Conservation (phyloP, 1,140 invertebrate species). For the Thrips palmi region DNA sequence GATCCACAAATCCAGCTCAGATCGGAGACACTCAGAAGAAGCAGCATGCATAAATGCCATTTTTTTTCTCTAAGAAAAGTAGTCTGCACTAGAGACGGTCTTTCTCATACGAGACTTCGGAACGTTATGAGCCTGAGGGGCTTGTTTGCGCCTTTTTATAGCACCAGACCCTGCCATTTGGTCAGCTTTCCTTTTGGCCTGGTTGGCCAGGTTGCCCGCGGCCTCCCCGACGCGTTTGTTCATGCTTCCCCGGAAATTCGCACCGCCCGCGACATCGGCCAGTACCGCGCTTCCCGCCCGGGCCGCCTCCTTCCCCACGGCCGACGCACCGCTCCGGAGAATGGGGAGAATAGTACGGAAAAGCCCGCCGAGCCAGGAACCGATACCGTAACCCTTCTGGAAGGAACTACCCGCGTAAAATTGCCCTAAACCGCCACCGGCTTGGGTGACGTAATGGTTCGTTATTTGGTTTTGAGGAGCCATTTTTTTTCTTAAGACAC, state of each 20-base stretch:
- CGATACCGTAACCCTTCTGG: too few relatives aligned
- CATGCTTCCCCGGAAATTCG: slow-evolving; percentile 14
- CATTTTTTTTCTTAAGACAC: too few relatives aligned
- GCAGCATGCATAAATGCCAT: slow-evolving; percentile 16
- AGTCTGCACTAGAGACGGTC: too few relatives aligned
- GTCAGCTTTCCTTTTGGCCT: too few relatives aligned
- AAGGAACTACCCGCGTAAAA: too few relatives aligned
- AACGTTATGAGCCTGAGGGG: slow-evolving; percentile 4
- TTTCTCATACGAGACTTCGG: slow-evolving; percentile 6
- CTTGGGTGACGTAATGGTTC: too few relatives aligned
- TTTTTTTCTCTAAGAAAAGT: too few relatives aligned
- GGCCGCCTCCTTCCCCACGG: slow-evolving; percentile 17
- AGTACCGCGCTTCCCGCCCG: slow-evolving; percentile 16
- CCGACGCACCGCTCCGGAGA: slow-evolving; percentile 16
- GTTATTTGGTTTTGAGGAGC: too few relatives aligned
- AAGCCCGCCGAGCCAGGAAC: slow-evolving; percentile 18
- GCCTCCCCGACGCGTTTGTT: slow-evolving; percentile 16
- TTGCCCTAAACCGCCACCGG: too few relatives aligned
- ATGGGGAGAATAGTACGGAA: slow-evolving; percentile 19
- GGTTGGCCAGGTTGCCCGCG: too few relatives aligned
- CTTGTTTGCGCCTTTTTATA: too few relatives aligned
- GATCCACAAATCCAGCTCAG: slow-evolving; percentile 25
- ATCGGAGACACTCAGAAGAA: slow-evolving; percentile 19
- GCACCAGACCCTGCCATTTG: slow-evolving; percentile 8
- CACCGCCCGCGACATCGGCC: slow-evolving; percentile 14